phyloP scores from a whole-genome alignment of 2,113 vertebrate species.

The Saguinus midas region DNA sequence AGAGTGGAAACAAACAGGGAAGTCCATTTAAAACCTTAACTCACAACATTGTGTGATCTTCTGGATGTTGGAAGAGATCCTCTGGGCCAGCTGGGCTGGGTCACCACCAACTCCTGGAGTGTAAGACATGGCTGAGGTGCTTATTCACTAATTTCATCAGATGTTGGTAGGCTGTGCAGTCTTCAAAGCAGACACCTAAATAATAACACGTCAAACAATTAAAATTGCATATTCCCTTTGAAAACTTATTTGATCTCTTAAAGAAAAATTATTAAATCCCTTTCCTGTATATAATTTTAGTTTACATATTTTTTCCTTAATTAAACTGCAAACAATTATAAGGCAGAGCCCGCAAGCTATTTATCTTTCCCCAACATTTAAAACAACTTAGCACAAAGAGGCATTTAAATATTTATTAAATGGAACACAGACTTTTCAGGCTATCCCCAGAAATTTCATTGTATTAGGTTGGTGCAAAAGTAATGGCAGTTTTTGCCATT shows the following conservation, averaged over 20 bases:
- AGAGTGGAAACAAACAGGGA: neutral
- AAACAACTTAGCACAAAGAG: neutral
- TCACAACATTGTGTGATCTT: constrained; percentile 89
- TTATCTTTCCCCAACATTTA: neutral
- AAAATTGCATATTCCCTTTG: neutral
- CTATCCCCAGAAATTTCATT: neutral
- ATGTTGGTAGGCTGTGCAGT: neutral
- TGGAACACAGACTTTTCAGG: neutral
- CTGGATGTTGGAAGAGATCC: constrained; percentile 88
- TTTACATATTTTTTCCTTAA: constrained; percentile 2
- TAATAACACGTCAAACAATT: constrained; percentile 27
- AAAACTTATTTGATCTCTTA: neutral
- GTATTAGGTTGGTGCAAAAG: too few species aligned
- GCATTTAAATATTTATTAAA: constrained; percentile 34
- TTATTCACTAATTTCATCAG: constrained; percentile 71
- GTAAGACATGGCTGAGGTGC: constrained; percentile 81
- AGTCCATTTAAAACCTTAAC: constrained; percentile 64
- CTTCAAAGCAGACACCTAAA: constrained; percentile 71
- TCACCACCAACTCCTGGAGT: constrained; percentile 74
- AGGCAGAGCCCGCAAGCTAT: neutral
- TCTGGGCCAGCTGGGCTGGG: constrained; percentile 83
- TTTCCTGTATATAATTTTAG: constrained; percentile 2
- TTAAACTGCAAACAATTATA: neutral
- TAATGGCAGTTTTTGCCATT: too few species aligned
- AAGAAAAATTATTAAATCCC: neutral